Evolutionary conservation across 2,113 vertebrate genomes (phyloP).

Genomic region (Numenius arquata): DNA sequence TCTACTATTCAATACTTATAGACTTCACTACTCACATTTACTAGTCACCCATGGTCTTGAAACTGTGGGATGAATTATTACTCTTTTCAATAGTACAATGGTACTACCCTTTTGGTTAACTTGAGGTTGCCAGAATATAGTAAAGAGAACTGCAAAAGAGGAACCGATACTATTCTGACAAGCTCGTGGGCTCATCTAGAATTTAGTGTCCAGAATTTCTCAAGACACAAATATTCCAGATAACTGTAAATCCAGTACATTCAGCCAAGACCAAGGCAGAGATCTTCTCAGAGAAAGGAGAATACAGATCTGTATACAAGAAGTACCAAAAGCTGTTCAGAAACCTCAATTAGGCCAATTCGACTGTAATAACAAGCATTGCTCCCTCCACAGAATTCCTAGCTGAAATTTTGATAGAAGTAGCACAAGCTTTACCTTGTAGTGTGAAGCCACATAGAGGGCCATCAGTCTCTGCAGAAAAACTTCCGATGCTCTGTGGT

Average conservation of each 20-base stretch:
- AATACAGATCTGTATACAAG: background rate
- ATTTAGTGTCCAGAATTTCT: background rate
- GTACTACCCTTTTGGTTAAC: background rate
- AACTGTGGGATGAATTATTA: background rate
- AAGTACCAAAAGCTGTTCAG: background rate
- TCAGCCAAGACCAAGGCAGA: background rate
- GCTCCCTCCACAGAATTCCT: background rate
- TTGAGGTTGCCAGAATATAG: background rate
- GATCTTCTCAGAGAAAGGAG: background rate
- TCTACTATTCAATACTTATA: background rate
- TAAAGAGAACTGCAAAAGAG: background rate
- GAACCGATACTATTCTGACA: background rate
- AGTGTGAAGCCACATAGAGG: constrained; percentile 97
- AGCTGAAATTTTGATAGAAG: background rate
- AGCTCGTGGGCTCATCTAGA: background rate
- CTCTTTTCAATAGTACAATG: background rate
- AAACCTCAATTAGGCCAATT: background rate
- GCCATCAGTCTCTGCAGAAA: constrained; percentile 96
- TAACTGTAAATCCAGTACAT: background rate
- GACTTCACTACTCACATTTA: background rate
- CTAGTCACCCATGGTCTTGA: background rate
- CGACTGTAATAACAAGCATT: background rate
- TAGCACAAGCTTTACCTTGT: constrained; percentile 81
- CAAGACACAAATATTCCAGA: background rate
- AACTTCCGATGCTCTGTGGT: constrained; percentile 93